Evolutionary conservation across 1,140 invertebrate genomes (phyloP).

Genomic region (Phymorhynchus buccinoides): DNA sequence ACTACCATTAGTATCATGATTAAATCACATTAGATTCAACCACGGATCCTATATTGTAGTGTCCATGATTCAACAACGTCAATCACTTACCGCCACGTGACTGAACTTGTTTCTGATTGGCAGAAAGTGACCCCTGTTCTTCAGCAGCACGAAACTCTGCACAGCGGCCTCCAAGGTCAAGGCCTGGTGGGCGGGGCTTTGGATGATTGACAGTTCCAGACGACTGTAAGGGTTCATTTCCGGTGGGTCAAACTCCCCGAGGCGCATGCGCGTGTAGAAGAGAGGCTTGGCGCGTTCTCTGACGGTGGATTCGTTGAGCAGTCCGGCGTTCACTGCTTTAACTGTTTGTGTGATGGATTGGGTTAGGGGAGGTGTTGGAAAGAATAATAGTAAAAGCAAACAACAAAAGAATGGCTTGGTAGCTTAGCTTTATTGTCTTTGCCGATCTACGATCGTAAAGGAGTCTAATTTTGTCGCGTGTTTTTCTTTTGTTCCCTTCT

Average conservation of each 20-base stretch:
- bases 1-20: too few species aligned
- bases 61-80: too few species aligned
- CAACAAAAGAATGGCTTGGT: background rate
- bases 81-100: constrained; percentile 10
- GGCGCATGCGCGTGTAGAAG: constrained; percentile 69
- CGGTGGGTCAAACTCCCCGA: constrained; percentile 71
- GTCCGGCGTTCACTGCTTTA: constrained; percentile 55
- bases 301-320: constrained; percentile 50
- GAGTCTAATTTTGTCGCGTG: background rate
- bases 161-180: constrained; percentile 59
- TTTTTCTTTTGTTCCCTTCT: background rate
- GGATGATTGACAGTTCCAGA: constrained; percentile 53
- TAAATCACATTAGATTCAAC: too few species aligned
- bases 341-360: constrained; percentile 37
- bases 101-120: constrained; percentile 29
- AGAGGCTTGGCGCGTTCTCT: constrained; percentile 62
- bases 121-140: constrained; percentile 54
- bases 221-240: constrained; percentile 62
- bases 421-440: background rate
- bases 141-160: constrained; percentile 66
- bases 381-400: too few species aligned
- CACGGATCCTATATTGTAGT: too few species aligned
- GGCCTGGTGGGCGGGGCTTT: constrained; percentile 58
- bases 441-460: background rate
- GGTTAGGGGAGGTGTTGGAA: background rate